phyloP scores from a whole-genome alignment of 2,888 invertebrate species.

The Smittia sp. region DNA sequence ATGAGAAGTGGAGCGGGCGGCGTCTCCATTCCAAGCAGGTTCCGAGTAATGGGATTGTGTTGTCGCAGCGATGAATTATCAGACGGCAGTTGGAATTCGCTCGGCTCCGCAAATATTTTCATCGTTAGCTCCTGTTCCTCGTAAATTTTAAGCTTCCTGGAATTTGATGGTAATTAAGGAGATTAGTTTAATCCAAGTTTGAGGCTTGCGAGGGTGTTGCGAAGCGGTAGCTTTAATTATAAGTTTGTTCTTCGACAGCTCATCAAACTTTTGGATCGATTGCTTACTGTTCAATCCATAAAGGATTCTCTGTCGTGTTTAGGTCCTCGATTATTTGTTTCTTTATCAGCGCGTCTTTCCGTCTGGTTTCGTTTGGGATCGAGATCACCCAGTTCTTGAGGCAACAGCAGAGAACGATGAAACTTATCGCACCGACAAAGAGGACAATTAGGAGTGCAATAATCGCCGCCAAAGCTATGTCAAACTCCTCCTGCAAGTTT shows the following conservation, averaged over 20 bases:
- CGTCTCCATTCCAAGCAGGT: conserved; percentile 30
- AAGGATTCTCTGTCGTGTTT: conserved; percentile 86
- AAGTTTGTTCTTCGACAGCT: no score
- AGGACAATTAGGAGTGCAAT: conserved; percentile 82
- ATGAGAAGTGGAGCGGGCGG: conserved; percentile 24
- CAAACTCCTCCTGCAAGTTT: conserved; percentile 72
- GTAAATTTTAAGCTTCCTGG: conserved; percentile 77
- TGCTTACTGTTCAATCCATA: conserved; percentile 89
- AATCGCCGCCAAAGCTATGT: conserved; percentile 80
- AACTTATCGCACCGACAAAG: conserved; percentile 81
- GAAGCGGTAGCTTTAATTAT: no score
- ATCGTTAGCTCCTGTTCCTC: conserved; percentile 91
- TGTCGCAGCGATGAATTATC: conserved; percentile 14
- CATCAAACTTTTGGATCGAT: no score
- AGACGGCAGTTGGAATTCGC: conserved; percentile 50
- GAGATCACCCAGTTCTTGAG: conserved; percentile 83
- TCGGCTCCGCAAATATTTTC: conserved; percentile 81
- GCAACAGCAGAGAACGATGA: conserved; percentile 83
- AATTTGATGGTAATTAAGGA: background rate
- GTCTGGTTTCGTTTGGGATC: conserved; percentile 75
- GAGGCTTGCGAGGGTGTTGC: background rate
- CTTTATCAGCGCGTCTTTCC: conserved; percentile 79
- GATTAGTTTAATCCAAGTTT: background rate
- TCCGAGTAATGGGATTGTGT: conserved; percentile 19
- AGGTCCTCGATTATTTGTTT: conserved; percentile 80